Base-by-base conservation (phyloP, 2,888 invertebrate species). In the Melolontha melolontha region DNA sequence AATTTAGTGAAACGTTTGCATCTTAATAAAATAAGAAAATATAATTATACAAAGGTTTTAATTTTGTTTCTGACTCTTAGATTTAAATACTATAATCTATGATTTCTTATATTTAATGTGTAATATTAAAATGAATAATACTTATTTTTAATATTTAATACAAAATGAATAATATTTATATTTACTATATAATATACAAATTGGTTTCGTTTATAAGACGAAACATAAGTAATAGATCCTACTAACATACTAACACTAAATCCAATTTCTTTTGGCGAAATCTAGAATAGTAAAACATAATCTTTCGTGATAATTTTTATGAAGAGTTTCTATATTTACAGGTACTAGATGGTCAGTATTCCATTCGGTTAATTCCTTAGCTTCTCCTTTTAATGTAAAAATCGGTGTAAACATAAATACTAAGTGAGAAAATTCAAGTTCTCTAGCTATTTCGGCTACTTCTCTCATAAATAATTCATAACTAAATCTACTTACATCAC, bases 351-450 rank as follows among this genome's bases (percentile, higher is more conserved):
- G 70, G 42, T 79, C 76, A 5, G 52, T 49, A 4, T 40, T 70
- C 54, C 81, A 66, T 59, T 84, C 82, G 41, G 80, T 79, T 41
- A 80, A 78, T 34, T 84, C 79, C 1, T 82, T 81, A 11, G 80
- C 70, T 2, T 73, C 75, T 12, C 77, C 78, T 41, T 75, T 79
- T n/a, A 79, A 76, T 2, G 80, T 80, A 71, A 81, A 77, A 8
- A 85, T 75, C 0, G 85, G 80, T 70, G 79, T 80, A n/a, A 82
- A 77, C 84, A 86, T 85, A 44, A 80, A 76, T 4, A 84, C 52
- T 4, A 83, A 76, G 74, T 85, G 86, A 1, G 74, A 76, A 6
- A 85, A 75, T 75, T 85, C 80, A 0, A 79, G 12, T n/a, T 79
- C 77, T 40, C 12, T 47, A 0, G 80, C 83, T 47, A 79, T 76